Evolutionary conservation across 2,113 vertebrate genomes (phyloP).

Genomic region (Apeltes quadracus): DNA sequence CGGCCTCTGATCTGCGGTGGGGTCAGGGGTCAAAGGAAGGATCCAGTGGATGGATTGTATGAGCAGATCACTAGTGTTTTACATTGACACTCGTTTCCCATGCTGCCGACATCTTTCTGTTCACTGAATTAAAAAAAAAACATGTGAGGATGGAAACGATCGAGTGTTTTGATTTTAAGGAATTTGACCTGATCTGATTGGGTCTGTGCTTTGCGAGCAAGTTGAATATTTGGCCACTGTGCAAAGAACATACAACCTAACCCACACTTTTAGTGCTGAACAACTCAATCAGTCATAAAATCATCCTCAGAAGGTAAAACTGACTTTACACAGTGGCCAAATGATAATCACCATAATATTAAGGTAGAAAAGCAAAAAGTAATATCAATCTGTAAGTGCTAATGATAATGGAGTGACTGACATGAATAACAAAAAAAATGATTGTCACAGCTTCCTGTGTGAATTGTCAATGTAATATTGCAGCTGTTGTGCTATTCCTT

Average conservation of each 20-base stretch:
- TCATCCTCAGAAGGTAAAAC: not conserved
- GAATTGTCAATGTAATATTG: slow-evolving; percentile 47
- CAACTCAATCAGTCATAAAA: slow-evolving; percentile 16
- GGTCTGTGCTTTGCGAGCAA: not conserved
- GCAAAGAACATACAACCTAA: slow-evolving; percentile 21
- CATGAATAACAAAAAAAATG: slow-evolving; percentile 50
- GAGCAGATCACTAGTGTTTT: slow-evolving; percentile 9
- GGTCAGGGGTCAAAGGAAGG: slow-evolving; percentile 35
- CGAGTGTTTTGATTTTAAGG: slow-evolving; percentile 5
- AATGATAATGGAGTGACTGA: slow-evolving; percentile 49
- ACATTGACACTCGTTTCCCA: not conserved
- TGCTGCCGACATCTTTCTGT: not conserved
- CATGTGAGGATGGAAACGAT: slow-evolving; percentile 8
- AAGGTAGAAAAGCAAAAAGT: slow-evolving; percentile 60
- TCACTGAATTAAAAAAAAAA: slow-evolving; percentile 6
- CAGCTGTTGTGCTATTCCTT: slow-evolving; percentile 53
- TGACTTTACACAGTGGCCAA: slow-evolving; percentile 64
- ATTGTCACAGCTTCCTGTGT: slow-evolving; percentile 78
- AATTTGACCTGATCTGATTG: not conserved
- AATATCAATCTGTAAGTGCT: slow-evolving; percentile 55
- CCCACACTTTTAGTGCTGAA: slow-evolving; percentile 35
- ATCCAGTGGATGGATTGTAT: slow-evolving; percentile 3
- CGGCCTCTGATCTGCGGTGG: slow-evolving; percentile 63
- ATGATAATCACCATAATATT: slow-evolving; percentile 41
- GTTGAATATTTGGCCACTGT: slow-evolving; percentile 57